These are phyloP conservation scores for Nomada ferruginata DNA, from an alignment of 2,888 invertebrate genomes.

Conservation along the genomic window DNA sequence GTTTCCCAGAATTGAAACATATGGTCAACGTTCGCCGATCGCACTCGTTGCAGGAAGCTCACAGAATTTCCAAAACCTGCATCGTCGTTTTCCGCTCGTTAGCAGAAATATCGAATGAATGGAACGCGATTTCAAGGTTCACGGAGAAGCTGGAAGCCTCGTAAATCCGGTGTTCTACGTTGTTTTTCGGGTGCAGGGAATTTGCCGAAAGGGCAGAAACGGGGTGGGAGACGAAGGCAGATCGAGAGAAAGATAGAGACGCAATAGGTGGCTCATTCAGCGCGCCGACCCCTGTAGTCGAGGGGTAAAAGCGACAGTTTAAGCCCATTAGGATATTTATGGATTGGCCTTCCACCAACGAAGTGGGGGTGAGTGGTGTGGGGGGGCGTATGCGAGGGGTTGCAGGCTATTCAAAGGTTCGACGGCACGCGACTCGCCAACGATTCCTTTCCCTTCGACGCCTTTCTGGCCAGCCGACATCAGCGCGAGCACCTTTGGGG, in stretches of 20 bases:
- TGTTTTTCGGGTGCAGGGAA: slow-evolving; percentile 61
- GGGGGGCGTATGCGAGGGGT: slow-evolving; percentile 58
- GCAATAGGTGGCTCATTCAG: slow-evolving; percentile 62
- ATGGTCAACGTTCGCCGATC: slow-evolving; percentile 9
- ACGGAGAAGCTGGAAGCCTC: slow-evolving; percentile 46
- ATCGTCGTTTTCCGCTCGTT: slow-evolving; percentile 37
- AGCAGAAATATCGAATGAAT: slow-evolving; percentile 64
- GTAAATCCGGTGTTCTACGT: slow-evolving; percentile 65
- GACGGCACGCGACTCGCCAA: slow-evolving; percentile 77
- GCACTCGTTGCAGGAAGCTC: slow-evolving; percentile 28
- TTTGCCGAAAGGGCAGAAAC: slow-evolving; percentile 46
- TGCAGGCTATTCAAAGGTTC: slow-evolving; percentile 62
- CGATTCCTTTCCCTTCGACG: slow-evolving; percentile 36
- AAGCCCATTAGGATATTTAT: slow-evolving; percentile 82
- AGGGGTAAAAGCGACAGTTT: slow-evolving; percentile 79
- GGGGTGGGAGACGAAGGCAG: slow-evolving; percentile 24
- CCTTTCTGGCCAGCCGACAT: slow-evolving; percentile 38
- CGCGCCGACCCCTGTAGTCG: slow-evolving; percentile 62
- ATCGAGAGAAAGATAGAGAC: slow-evolving; percentile 46
- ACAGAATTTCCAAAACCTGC: slow-evolving; percentile 26
- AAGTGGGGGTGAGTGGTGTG: slow-evolving; percentile 29
- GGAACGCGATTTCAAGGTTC: slow-evolving; percentile 69
- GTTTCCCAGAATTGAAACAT: background rate
- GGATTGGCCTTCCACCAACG: slow-evolving; percentile 72
- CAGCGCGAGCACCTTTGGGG: slow-evolving; percentile 69